Base-by-base conservation (phyloP, 23 tunicate genomes). In the Clavelina lepadiformis region DNA sequence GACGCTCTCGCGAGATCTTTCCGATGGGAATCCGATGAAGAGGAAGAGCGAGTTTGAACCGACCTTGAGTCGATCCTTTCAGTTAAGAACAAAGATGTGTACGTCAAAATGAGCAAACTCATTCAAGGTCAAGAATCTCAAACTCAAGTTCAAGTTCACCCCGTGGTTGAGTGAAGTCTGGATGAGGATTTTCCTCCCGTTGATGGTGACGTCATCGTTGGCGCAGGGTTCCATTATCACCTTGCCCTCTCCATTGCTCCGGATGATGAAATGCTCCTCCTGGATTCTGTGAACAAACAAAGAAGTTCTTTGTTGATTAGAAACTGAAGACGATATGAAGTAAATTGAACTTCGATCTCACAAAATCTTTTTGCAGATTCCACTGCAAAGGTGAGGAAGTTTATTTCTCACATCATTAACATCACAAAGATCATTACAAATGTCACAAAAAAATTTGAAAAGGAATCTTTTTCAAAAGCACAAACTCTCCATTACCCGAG, bases 21-120 rank as follows among this genome's bases (percentile, higher is more conserved):
- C 91, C 21, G 51, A 18, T 28, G 77, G 81, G 38, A 83, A 83
- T 0, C 91, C 91, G 30, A 83, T 68, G 67, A 58, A 83, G 15
- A 83, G 69, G 38, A 83, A 83, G 31, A 83, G 37, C 8, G 66
- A 65, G 57, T 83, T 83, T 68, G 91, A 83, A 1, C 91, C 91
- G 31, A 83, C 59, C 37, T 83, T 83, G n/a, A 83, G 57, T 0
- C 91, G 76, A 68, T 83, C 91, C 91, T 83, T 25, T 53, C 23
- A 53, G 22, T 20, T n/a, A 18, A 53, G 7, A 20, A 53, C n/a
- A 41, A 41, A 41, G 49, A 41, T 8, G 15, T 41, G 13, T 8
- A 15, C 15, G 11, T 41, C 11, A 41, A 41, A 41, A 41, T 41
- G 49, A 8, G 11, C 11, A 41, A 41, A 41, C 11, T 41, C n/a